Evolutionary conservation across 2,888 invertebrate genomes (phyloP), one percentile per base, ranked within the genome.

Genomic region (Actias luna): DNA sequence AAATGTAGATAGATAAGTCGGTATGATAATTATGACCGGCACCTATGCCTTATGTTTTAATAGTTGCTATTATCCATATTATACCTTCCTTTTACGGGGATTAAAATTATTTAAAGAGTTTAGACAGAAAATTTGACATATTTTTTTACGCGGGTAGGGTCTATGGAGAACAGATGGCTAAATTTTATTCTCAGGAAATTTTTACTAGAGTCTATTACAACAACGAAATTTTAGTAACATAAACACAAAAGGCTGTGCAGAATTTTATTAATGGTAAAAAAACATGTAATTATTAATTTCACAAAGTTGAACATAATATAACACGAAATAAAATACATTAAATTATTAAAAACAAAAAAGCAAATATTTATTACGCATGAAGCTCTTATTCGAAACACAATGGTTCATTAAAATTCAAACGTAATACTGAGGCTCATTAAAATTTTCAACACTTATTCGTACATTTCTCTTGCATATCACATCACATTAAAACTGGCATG

Each of bases 361-460:
- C 62, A 59, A 63, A 60, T 69, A 66, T 66, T 64, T 65, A 67
- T 69, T 67, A 64, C 67, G 42, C 62, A 60, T 62, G 64, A 64
- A 63, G 62, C 63, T 63, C 64, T 65, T 64, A 65, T 64, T 35
- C 31, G 22, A 25, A 50, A 66, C n/a, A 69, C 69, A 69, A 69
- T 69, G 63, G 65, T 50, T 55, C 64, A 67, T 69, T 67, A 66
- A 27, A 62, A 65, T 67, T 65, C 63, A 65, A 29, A 29, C 2
- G 55, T 55, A 55, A 55, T 29, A 29, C 29, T 8, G 39, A 27
- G n/a, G 18, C 59, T 63, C 55, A 55, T 63, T 63, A 55, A 63
- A 55, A 52, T 63, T 63, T 63, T 60, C 63, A n/a, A 55, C 63
- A 63, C 63, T 29, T 29, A 16, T 22, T 55, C n/a, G 29, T n/a